Percentiles rank a stretch among this genome's conserved stretches.
phyloP scores from a whole-genome alignment of 2,888 invertebrate species.

The Microplitis manilae region DNA sequence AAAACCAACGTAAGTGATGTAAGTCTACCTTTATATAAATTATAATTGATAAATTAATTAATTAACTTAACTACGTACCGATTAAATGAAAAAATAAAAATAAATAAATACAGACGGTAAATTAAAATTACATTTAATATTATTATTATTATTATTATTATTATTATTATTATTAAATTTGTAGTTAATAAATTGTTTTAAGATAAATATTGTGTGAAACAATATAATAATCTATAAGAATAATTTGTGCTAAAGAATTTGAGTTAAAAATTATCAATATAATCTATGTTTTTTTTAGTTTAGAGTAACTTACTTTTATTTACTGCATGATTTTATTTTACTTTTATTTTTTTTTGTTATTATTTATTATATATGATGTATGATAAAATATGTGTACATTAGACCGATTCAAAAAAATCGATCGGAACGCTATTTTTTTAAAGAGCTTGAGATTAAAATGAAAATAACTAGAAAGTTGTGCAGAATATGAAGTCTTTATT shows the following conservation, averaged over 20 bases:
- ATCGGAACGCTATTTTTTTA: too few species aligned
- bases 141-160: conserved; percentile 44
- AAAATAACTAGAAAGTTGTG: too few species aligned
- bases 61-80: conserved; percentile 46
- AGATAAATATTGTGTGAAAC: conserved; percentile 58
- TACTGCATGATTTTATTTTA: conserved; percentile 30
- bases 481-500: too few species aligned
- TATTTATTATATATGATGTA: conserved; percentile 32
- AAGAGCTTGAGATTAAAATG: too few species aligned
- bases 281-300: conserved; percentile 23
- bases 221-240: conserved; percentile 37
- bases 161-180: conserved; percentile 49
- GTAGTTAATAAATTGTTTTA: conserved; percentile 63
- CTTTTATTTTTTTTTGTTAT: conserved; percentile 37
- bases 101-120: conserved; percentile 43
- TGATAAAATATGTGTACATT: conserved; percentile 20
- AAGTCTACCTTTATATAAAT: conserved; percentile 50
- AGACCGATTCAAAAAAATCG: too few species aligned
- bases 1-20: conserved; percentile 44
- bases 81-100: conserved; percentile 23
- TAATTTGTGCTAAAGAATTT: conserved; percentile 8
- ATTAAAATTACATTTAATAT: conserved; percentile 48
- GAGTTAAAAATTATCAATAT: conserved; percentile 1
- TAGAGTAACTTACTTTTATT: conserved; percentile 26
- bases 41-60: conserved; percentile 52